Conservation (phyloP, 1,140 invertebrate species). For the Ooceraea biroi region DNA sequence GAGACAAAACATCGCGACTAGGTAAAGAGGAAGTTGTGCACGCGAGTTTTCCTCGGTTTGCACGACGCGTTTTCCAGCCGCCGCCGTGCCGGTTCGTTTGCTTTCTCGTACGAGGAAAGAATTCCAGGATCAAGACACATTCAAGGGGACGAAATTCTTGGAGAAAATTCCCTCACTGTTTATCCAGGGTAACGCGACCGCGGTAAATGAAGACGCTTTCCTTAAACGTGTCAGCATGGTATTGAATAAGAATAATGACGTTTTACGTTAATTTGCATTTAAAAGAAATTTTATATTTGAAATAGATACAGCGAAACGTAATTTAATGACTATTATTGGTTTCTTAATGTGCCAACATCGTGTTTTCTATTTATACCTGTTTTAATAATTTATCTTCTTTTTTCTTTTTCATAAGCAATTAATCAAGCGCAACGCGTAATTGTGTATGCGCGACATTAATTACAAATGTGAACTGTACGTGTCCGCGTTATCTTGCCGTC, state of each 20-base stretch:
- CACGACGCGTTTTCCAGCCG: background rate
- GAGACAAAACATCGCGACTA: constrained; percentile 1
- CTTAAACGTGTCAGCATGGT: background rate
- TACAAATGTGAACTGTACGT: background rate
- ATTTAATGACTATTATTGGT: no score
- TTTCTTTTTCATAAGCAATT: background rate
- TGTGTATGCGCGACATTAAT: background rate
- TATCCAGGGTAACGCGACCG: background rate
- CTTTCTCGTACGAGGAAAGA: constrained; percentile 42
- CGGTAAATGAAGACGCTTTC: background rate
- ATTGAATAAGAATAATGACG: no score
- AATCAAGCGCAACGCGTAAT: constrained; percentile 3
- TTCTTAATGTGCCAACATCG: no score
- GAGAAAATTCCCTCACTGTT: background rate
- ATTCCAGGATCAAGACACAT: constrained; percentile 24
- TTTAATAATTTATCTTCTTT: no score
- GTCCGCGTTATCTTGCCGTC: background rate
- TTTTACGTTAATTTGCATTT: no score
- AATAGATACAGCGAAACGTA: no score
- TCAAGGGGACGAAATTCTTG: background rate
- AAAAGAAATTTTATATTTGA: no score
- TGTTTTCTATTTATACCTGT: no score
- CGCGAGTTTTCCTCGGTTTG: background rate
- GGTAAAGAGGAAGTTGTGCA: constrained; percentile 20
- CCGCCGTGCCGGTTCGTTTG: constrained; percentile 57